Conservation (phyloP, 2,888 invertebrate species). For the Proisotoma minuta region DNA sequence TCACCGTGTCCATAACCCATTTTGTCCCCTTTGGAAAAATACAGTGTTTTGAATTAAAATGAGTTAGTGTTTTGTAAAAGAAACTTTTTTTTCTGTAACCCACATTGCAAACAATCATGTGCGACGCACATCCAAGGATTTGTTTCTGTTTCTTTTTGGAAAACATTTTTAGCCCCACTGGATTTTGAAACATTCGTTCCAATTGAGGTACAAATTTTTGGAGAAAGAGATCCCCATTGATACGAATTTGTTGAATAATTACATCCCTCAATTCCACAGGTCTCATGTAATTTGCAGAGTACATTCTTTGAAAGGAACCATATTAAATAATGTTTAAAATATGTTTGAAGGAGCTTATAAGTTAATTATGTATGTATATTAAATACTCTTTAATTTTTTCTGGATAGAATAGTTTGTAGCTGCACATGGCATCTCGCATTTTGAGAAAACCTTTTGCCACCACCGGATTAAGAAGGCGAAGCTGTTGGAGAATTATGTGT, state of each 20-base stretch:
- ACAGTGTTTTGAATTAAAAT: not conserved
- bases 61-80: not conserved
- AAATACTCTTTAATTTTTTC: conserved; percentile 29
- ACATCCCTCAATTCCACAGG: conserved; percentile 40
- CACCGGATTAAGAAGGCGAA: conserved; percentile 35
- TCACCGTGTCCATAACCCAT: conserved; percentile 30
- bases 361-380: not conserved
- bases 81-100: conserved; percentile 2
- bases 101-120: conserved; percentile 39
- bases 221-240: conserved; percentile 36
- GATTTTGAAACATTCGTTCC: conserved; percentile 31
- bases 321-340: not conserved
- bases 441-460: conserved; percentile 38
- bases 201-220: conserved; percentile 32
- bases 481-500: conserved; percentile 16
- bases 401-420: conserved; percentile 32
- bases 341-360: conserved; percentile 2
- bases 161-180: conserved; percentile 14
- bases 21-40: not conserved
- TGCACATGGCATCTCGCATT: conserved; percentile 33
- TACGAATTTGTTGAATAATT: conserved; percentile 31
- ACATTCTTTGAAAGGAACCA: not conserved
- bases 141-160: conserved; percentile 19
- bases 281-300: conserved; percentile 26
- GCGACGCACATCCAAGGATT: conserved; percentile 37